Conservation (phyloP, 1,140 invertebrate species). For the Cotesia vestalis region DNA sequence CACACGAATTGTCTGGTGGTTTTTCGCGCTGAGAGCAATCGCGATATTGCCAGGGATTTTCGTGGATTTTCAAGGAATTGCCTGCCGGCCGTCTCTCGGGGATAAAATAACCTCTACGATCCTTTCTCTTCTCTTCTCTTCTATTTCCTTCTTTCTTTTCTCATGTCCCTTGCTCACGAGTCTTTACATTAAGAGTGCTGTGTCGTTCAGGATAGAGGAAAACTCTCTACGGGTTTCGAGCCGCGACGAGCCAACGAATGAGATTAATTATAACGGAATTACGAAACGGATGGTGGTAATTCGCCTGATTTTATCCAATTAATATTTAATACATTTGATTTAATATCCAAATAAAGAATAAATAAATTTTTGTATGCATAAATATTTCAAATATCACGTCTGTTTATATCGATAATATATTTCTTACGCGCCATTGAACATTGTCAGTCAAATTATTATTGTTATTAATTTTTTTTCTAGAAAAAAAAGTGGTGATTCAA, state of each 20-base stretch:
- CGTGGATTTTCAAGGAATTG: constrained; percentile 35
- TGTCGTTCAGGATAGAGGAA: neutral
- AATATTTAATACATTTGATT: too few relatives aligned
- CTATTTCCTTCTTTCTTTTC: constrained; percentile 8
- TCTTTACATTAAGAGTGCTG: neutral
- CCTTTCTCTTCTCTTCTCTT: constrained; percentile 17
- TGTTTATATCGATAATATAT: too few relatives aligned
- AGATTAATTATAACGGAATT: constrained; percentile 39
- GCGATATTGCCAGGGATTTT: constrained; percentile 39
- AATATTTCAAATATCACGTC: too few relatives aligned
- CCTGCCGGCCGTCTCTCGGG: constrained; percentile 28
- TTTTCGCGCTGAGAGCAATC: constrained; percentile 32
- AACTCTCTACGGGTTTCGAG: constrained; percentile 19
- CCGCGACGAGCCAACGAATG: constrained; percentile 26
- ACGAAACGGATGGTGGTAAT: constrained; percentile 36
- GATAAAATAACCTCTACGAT: constrained; percentile 29
- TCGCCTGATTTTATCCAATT: constrained; percentile 30
- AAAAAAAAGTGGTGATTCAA: too few relatives aligned
- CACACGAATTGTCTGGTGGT: constrained; percentile 21
- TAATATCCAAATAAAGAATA: too few relatives aligned
- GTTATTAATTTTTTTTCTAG: too few relatives aligned
- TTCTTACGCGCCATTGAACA: too few relatives aligned
- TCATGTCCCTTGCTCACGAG: neutral
- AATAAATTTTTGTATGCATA: too few relatives aligned
- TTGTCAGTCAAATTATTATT: too few relatives aligned